A percentile compares a stretch with the other conserved stretches of the same genome.
Evolutionary conservation across 2,888 invertebrate genomes (phyloP).

Genomic region (Stegophylla sp.): DNA sequence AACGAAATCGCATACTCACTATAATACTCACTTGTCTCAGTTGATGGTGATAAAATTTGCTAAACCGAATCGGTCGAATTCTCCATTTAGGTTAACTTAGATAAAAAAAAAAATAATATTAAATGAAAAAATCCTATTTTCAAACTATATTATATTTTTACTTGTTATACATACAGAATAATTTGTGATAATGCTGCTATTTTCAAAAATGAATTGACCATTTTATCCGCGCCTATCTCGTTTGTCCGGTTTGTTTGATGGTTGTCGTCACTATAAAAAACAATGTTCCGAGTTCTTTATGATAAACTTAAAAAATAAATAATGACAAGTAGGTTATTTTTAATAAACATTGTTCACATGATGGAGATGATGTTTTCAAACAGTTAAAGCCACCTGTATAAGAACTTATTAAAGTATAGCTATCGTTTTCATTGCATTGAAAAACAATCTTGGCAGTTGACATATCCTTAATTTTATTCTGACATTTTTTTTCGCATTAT

Average conservation of each 20-base stretch:
- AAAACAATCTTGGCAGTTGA: not conserved
- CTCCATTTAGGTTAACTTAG: not conserved
- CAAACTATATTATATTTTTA: constrained; percentile 12
- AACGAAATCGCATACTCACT: constrained; percentile 25
- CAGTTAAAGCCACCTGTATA: not conserved
- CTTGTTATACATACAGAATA: constrained; percentile 7
- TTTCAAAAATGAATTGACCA: constrained; percentile 4
- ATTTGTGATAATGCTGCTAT: constrained; percentile 16
- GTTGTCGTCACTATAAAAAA: constrained; percentile 37
- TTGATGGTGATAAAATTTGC: constrained; percentile 16
- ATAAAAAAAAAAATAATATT: constrained; percentile 14
- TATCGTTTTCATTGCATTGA: not conserved
- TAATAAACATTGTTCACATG: constrained; percentile 37
- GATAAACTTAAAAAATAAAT: constrained; percentile 35
- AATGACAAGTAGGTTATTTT: constrained; percentile 45
- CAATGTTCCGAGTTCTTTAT: constrained; percentile 39
- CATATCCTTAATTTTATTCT: not conserved
- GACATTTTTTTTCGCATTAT: not conserved
- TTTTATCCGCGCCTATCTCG: constrained; percentile 41
- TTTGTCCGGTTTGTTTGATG: constrained; percentile 49
- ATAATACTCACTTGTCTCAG: not conserved
- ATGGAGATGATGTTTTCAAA: not conserved
- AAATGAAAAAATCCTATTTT: too few relatives aligned
- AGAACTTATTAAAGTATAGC: not conserved
- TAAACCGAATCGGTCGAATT: constrained; percentile 21